These are phyloP conservation scores for Orgyia antiqua DNA, from an alignment of 2,888 invertebrate species.

Conservation along the genomic window DNA sequence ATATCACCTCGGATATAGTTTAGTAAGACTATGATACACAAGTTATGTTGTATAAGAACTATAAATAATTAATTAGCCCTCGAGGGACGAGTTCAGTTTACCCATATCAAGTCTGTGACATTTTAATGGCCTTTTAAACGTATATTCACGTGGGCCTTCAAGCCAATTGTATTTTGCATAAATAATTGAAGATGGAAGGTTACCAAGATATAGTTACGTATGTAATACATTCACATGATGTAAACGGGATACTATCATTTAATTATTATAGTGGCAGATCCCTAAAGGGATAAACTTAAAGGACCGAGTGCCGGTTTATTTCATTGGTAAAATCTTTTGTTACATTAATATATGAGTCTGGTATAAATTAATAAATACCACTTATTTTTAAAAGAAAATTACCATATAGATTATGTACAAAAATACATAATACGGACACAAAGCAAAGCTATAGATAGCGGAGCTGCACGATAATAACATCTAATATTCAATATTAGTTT, in stretches of 20 bases:
- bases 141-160: conserved; percentile 45
- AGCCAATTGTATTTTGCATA: conserved; percentile 40
- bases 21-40: conserved; percentile 2
- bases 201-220: conserved; percentile 2
- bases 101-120: conserved; percentile 63
- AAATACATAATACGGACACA: no score
- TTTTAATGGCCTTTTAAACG: conserved; percentile 68
- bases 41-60: conserved; percentile 34
- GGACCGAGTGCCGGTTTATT: no score
- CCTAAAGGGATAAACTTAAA: no score
- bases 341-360: no score
- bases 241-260: no score
- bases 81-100: conserved; percentile 43
- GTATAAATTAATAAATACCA: no score
- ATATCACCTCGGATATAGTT: conserved; percentile 27
- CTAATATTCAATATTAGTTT: conserved; percentile 45
- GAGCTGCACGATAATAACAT: no score
- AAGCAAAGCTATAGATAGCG: no score
- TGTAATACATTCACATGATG: conserved; percentile 5
- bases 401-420: no score
- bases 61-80: conserved; percentile 65
- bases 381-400: no score
- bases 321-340: no score
- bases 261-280: no score
- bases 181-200: conserved; percentile 43